Percentiles rank a stretch among this genome's conserved stretches.
These are phyloP conservation scores for Tetheella fluctuosa DNA, from an alignment of 2,888 invertebrate genomes.

Conservation along the genomic window DNA sequence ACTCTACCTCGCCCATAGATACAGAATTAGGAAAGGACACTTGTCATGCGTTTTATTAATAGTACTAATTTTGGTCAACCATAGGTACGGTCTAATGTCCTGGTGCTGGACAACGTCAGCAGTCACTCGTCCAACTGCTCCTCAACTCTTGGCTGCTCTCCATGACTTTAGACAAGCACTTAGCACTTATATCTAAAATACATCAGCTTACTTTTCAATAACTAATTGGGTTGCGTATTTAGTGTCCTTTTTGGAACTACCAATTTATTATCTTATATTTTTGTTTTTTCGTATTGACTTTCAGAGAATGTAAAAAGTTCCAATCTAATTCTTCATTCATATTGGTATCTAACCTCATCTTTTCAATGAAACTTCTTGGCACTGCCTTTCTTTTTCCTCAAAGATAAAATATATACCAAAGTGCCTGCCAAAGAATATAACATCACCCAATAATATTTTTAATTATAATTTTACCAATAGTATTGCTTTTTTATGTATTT, in stretches of 20 bases:
- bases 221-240: background rate
- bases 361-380: slow-evolving; percentile 34
- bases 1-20: no score
- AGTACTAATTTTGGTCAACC: slow-evolving; percentile 10
- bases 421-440: slow-evolving; percentile 66
- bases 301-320: no score
- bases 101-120: slow-evolving; percentile 89
- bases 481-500: background rate
- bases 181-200: slow-evolving; percentile 85
- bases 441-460: slow-evolving; percentile 11
- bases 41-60: no score
- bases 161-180: slow-evolving; percentile 90
- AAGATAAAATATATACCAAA: slow-evolving; percentile 48
- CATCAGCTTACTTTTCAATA: background rate
- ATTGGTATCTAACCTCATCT: slow-evolving; percentile 27
- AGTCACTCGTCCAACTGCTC: slow-evolving; percentile 87
- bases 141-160: slow-evolving; percentile 88
- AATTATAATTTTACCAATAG: background rate
- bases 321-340: slow-evolving; percentile 12
- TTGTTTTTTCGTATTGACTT: no score
- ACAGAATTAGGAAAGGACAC: no score
- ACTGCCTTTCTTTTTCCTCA: slow-evolving; percentile 37
- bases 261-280: no score
- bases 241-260: background rate
- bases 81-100: slow-evolving; percentile 89